These are phyloP conservation scores for Daktulosphaira vitifoliae DNA, from an alignment of 1,140 invertebrate genomes.

Conservation along the genomic window DNA sequence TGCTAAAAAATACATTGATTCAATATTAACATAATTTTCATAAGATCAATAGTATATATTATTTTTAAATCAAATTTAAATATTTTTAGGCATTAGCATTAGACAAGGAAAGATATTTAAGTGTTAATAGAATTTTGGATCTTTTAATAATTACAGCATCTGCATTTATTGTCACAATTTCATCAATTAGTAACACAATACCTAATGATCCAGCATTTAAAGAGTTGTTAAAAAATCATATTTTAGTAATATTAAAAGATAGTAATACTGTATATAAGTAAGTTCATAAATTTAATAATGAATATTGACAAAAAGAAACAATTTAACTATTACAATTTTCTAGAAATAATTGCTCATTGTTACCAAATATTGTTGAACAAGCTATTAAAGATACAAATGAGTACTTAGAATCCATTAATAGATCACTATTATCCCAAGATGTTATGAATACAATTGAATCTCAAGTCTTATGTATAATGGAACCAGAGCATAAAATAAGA, in stretches of 20 bases:
- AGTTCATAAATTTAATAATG: not conserved
- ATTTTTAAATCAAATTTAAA: no score
- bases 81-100: constrained; percentile 11
- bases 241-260: constrained; percentile 5
- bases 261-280: not conserved
- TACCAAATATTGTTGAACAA: constrained; percentile 22
- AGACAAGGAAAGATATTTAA: constrained; percentile 11
- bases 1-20: no score
- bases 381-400: constrained; percentile 24
- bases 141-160: constrained; percentile 19
- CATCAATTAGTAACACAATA: constrained; percentile 1
- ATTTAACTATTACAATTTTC: not conserved
- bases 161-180: constrained; percentile 21
- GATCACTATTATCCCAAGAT: not conserved
- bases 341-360: not conserved
- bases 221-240: not conserved
- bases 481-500: constrained; percentile 27
- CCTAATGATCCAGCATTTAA: not conserved
- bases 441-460: not conserved
- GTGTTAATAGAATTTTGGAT: constrained; percentile 3
- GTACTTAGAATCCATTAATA: not conserved
- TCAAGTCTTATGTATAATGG: constrained; percentile 13
- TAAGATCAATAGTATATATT: no score
- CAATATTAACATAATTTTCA: no score
- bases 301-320: not conserved